Percentiles rank a stretch among this genome's conserved stretches.
These are phyloP conservation scores for Brachionus sp. DNA, from an alignment of 1,140 invertebrate species.

Conservation along the genomic window DNA sequence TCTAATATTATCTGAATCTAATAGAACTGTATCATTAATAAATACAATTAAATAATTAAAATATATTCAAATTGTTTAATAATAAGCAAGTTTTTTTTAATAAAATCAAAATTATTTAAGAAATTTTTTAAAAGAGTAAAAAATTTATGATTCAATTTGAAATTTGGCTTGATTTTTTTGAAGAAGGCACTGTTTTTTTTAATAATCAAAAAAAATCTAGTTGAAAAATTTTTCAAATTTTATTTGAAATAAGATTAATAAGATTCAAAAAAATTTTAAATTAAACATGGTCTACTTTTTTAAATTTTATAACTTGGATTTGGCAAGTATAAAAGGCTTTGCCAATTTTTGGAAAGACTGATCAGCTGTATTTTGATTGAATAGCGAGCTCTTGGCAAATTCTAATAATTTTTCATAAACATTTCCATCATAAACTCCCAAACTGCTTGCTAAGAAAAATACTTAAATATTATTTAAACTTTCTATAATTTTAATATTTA, in stretches of 20 bases:
- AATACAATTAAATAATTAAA: no score
- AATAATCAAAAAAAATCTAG: no score
- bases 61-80: no score
- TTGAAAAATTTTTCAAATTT: background rate
- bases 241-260: background rate
- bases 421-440: slow-evolving; percentile 83
- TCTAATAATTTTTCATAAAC: slow-evolving; percentile 82
- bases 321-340: background rate
- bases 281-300: background rate
- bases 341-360: background rate
- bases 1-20: no score
- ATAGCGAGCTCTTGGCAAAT: slow-evolving; percentile 76
- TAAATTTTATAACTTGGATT: slow-evolving; percentile 8
- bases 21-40: no score
- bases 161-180: no score
- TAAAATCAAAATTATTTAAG: no score
- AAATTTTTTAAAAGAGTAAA: no score
- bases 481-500: background rate
- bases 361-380: slow-evolving; percentile 69
- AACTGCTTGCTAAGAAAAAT: slow-evolving; percentile 62
- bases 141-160: no score
- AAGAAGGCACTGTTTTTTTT: no score
- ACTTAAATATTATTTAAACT: background rate
- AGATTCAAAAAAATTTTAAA: background rate
- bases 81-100: no score